Conservation (phyloP, 2,888 invertebrate genomes). For the Camponotus fellah region DNA sequence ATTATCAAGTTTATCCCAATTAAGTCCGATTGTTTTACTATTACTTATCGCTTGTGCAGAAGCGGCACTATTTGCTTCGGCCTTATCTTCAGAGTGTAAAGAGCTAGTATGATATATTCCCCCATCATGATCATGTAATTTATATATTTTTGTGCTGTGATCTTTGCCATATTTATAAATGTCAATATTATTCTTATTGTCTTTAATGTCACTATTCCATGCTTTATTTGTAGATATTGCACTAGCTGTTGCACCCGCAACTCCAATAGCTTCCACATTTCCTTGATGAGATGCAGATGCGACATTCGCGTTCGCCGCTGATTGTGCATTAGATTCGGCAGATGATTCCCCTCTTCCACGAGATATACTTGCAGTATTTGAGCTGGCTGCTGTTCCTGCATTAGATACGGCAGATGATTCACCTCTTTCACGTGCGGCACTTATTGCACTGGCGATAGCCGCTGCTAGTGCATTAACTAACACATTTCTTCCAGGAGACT, state of each 20-base stretch:
- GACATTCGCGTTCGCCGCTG: too few species aligned
- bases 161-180: background rate
- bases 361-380: background rate
- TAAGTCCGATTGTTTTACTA: too few species aligned
- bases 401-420: background rate
- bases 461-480: background rate
- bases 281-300: too few species aligned
- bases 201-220: background rate
- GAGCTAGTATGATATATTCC: background rate
- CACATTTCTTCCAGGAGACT: background rate
- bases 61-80: background rate
- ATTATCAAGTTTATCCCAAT: too few species aligned
- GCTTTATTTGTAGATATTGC: background rate
- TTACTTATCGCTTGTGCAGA: background rate
- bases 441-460: background rate
- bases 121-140: background rate
- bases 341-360: too few species aligned
- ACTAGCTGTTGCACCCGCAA: background rate
- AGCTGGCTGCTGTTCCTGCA: background rate
- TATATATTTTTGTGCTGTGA: background rate
- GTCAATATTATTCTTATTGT: background rate
- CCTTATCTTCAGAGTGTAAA: background rate
- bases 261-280: too few species aligned
- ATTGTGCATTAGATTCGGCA: too few species aligned
- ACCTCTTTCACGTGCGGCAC: background rate